These are phyloP conservation scores for Paradoxurus hermaphroditus DNA, from an alignment of 2,113 vertebrate species.

Conservation along the genomic window DNA sequence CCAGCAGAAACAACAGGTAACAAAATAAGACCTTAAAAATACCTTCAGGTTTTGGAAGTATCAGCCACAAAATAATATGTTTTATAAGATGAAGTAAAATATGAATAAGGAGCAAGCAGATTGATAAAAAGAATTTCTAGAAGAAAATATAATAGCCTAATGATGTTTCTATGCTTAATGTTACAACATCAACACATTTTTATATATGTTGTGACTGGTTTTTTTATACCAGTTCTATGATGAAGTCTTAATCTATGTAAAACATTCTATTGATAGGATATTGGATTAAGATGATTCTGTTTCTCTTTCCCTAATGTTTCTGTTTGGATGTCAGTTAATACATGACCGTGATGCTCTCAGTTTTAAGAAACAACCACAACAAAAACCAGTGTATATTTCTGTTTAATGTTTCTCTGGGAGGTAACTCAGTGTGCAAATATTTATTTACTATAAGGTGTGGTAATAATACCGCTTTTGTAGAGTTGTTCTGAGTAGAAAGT, in stretches of 20 bases:
- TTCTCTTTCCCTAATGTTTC: slow-evolving; percentile 30
- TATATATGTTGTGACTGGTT: not conserved
- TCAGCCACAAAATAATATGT: not conserved
- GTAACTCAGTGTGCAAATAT: not conserved
- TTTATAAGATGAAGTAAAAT: not conserved
- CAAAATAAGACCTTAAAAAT: slow-evolving; percentile 14
- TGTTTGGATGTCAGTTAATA: slow-evolving; percentile 6
- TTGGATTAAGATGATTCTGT: slow-evolving; percentile 1
- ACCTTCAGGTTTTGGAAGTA: not conserved
- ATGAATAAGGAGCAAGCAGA: not conserved
- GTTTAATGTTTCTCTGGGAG: not conserved
- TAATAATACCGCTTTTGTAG: not conserved
- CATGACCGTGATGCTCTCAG: not conserved
- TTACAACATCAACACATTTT: not conserved
- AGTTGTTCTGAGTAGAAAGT: not conserved
- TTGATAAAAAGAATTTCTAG: slow-evolving; percentile 14
- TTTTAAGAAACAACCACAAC: not conserved
- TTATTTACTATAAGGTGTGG: not conserved
- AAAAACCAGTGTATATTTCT: not conserved
- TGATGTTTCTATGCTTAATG: not conserved
- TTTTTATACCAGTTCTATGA: not conserved
- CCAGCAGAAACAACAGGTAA: not conserved
- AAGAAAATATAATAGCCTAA: not conserved
- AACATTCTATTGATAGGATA: not conserved
- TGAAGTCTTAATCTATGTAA: not conserved